phyloP scores from a whole-genome alignment of 35 echinoderm and acorn worm species.

The Ophioderma brevispina region DNA sequence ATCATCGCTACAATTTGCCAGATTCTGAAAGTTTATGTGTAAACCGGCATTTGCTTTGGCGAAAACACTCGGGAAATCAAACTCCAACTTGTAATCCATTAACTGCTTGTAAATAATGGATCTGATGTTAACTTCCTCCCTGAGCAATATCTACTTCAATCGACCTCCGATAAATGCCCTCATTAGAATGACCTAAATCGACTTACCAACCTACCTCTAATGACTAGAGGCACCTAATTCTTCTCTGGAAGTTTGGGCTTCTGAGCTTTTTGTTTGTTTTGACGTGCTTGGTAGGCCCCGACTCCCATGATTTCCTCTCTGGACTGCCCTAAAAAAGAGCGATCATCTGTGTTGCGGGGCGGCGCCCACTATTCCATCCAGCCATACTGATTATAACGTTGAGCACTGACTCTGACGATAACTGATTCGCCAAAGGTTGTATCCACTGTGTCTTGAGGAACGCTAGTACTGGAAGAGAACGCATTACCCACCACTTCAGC shows the following conservation, averaged over 20 bases:
- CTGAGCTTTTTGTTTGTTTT: neutral
- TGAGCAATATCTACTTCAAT: conserved; percentile 20
- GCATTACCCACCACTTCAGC: neutral
- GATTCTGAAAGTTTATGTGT: neutral
- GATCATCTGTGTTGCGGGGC: too few species aligned
- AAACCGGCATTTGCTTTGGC: conserved; percentile 11
- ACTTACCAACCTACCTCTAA: neutral
- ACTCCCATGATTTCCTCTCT: neutral
- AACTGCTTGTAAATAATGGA: conserved; percentile 36
- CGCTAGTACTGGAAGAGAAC: neutral
- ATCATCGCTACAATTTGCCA: conserved; percentile 47
- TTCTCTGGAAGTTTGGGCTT: neutral
- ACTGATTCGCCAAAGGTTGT: neutral
- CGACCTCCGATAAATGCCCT: conserved; percentile 27
- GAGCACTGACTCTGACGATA: too few species aligned
- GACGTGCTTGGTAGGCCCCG: neutral
- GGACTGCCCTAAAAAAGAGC: too few species aligned
- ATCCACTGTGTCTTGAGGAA: neutral
- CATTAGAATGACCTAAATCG: neutral
- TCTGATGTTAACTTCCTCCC: conserved; percentile 58
- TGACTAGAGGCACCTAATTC: too few species aligned
- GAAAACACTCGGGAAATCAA: neutral
- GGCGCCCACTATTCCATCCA: too few species aligned
- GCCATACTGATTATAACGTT: too few species aligned
- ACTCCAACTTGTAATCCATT: conserved; percentile 61